Evolutionary conservation across 2,113 vertebrate species (phyloP).

Genomic region (Glaucomys volans): DNA sequence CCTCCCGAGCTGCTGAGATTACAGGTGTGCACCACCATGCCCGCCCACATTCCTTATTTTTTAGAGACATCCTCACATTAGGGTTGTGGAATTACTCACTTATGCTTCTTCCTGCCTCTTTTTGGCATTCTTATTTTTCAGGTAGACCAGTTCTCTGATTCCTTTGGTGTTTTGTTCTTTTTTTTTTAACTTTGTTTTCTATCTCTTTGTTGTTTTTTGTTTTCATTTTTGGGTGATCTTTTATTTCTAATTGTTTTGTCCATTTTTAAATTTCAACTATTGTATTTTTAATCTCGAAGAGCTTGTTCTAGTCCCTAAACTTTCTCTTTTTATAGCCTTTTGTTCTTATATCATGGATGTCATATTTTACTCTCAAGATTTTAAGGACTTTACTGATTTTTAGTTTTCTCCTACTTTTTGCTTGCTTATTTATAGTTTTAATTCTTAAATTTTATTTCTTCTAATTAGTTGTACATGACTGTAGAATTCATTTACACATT

Average conservation of each 20-base stretch:
- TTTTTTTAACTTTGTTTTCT: neutral
- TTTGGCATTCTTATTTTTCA: neutral
- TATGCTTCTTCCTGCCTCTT: neutral
- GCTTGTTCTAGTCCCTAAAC: neutral
- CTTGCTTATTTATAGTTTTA: neutral
- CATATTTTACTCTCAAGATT: constrained; percentile 7
- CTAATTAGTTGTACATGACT: too few species aligned
- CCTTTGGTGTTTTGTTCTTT: neutral
- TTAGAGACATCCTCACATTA: neutral
- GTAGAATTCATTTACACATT: too few species aligned
- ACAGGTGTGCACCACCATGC: too few species aligned
- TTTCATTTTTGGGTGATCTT: neutral
- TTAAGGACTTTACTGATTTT: neutral
- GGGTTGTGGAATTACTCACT: neutral
- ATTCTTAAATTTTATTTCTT: too few species aligned
- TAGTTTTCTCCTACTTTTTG: neutral
- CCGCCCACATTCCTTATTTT: neutral
- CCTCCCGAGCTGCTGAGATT: too few species aligned
- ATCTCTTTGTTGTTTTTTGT: neutral
- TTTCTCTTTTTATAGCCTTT: neutral
- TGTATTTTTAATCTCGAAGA: neutral
- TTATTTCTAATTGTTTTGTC: neutral
- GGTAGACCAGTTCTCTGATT: neutral
- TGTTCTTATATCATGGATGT: neutral
- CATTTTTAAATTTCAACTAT: neutral